Evolutionary conservation across 2,888 invertebrate species (phyloP).

Genomic region (Yponomeuta sedellus): DNA sequence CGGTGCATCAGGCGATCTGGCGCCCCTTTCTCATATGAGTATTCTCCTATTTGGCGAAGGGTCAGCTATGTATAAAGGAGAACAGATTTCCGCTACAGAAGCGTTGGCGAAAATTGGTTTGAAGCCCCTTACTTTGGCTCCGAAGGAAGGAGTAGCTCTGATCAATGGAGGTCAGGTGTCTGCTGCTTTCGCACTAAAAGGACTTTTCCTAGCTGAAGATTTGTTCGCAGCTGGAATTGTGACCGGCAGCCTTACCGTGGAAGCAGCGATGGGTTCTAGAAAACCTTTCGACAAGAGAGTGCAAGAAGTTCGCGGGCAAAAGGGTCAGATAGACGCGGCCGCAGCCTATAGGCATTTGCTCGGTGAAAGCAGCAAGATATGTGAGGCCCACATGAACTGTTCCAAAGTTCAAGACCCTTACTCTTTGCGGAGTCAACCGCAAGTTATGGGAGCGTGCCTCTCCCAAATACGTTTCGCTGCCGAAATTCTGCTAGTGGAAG

Average conservation of each 20-base stretch:
- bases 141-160: constrained; percentile 16
- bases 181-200: constrained; percentile 16
- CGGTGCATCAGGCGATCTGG: constrained; percentile 18
- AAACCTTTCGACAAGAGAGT: neutral
- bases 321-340: neutral
- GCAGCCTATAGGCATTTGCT: constrained; percentile 1
- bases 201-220: constrained; percentile 9
- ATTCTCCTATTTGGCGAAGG: constrained; percentile 15
- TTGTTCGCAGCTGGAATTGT: neutral
- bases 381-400: constrained; percentile 14
- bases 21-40: constrained; percentile 16
- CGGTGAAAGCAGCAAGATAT: constrained; percentile 5
- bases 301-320: neutral
- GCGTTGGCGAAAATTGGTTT: neutral
- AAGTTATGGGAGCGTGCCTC: constrained; percentile 16
- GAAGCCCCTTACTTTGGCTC: neutral
- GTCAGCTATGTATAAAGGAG: constrained; percentile 5
- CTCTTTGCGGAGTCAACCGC: constrained; percentile 16
- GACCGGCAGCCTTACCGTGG: neutral
- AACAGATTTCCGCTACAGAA: neutral
- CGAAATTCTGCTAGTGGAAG: constrained; percentile 8
- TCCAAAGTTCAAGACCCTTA: constrained; percentile 16
- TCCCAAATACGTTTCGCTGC: constrained; percentile 14
- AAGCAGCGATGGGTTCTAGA: neutral
- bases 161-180: constrained; percentile 17